Conservation (phyloP, 2,888 invertebrate genomes). For the Eupsilia transversa region DNA sequence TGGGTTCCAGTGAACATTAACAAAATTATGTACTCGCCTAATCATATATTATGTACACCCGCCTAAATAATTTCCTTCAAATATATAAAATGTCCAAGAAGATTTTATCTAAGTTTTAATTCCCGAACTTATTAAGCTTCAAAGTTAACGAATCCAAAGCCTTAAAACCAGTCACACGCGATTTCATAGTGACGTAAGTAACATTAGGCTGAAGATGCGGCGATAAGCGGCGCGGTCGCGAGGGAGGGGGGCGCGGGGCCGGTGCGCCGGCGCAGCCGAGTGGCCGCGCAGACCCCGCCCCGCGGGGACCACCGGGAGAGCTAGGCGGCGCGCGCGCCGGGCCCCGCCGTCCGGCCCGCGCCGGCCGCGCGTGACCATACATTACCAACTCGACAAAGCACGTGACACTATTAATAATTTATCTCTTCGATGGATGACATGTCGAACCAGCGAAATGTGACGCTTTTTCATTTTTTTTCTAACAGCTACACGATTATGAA, state of each 20-base stretch:
- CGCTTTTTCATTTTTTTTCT: conserved; percentile 50
- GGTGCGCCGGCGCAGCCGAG: conserved; percentile 83
- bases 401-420: conserved; percentile 81
- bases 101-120: conserved; percentile 61
- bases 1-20: background rate
- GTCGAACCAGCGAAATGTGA: conserved; percentile 68
- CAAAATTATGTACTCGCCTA: background rate
- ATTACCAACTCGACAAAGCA: conserved; percentile 79
- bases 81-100: conserved; percentile 31
- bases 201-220: conserved; percentile 87
- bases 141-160: conserved; percentile 71
- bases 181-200: conserved; percentile 85
- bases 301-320: conserved; percentile 90
- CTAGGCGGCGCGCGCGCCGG: conserved; percentile 85
- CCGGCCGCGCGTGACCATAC: conserved; percentile 70
- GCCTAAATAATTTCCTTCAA: background rate
- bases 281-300: conserved; percentile 89
- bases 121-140: conserved; percentile 68
- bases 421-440: conserved; percentile 71
- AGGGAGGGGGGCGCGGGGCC: conserved; percentile 73
- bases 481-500: conserved; percentile 46
- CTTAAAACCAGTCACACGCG: conserved; percentile 72
- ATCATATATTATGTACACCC: conserved; percentile 9
- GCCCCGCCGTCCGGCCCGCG: conserved; percentile 68
- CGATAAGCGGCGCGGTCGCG: conserved; percentile 84